A percentile compares a stretch with the other conserved stretches of the same genome.
These are phyloP conservation scores for Rhabdomys dilectus DNA, from an alignment of 2,113 vertebrate genomes.

Conservation along the genomic window DNA sequence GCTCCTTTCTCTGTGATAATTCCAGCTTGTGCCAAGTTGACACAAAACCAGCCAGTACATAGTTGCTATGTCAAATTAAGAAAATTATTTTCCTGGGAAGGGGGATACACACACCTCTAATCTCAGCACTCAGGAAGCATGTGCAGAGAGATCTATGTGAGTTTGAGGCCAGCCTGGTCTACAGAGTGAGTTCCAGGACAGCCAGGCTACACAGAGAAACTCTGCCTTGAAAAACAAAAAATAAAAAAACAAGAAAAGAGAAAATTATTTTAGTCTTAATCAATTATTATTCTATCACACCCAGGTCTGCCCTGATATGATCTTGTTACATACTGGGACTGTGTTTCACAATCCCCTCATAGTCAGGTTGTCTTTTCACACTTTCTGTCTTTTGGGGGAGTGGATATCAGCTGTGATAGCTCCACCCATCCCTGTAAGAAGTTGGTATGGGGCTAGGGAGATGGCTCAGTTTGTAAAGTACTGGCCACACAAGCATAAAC, in stretches of 20 bases:
- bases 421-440: not conserved
- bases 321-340: not conserved
- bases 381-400: not conserved
- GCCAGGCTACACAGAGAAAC: not conserved
- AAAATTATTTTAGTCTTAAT: not conserved
- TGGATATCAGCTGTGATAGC: not conserved
- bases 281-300: not conserved
- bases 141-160: not conserved
- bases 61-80: slow-evolving; percentile 44
- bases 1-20: no score
- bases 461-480: not conserved
- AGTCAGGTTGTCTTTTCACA: not conserved
- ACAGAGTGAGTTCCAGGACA: not conserved
- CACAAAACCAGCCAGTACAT: no score
- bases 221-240: not conserved
- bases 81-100: not conserved
- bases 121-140: not conserved
- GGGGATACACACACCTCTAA: not conserved
- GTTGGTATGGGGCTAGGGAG: not conserved
- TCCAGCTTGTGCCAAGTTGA: no score
- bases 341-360: slow-evolving; percentile 12
- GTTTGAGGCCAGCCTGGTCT: not conserved
- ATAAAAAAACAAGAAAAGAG: not conserved
- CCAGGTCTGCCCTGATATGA: not conserved
- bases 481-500: not conserved